phyloP scores from a whole-genome alignment of 2,888 invertebrate species.

The Pseudoips prasinana region DNA sequence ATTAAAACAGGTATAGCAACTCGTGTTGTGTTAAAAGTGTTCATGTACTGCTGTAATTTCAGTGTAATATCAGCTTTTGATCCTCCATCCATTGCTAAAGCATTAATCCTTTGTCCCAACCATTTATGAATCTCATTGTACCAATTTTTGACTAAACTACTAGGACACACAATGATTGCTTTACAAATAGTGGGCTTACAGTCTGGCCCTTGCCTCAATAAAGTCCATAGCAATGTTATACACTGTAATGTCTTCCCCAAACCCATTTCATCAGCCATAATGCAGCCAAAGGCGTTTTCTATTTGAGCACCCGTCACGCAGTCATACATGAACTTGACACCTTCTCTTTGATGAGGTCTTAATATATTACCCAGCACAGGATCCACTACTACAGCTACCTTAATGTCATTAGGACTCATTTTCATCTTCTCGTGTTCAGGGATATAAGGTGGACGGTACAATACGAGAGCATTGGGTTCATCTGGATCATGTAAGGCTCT shows the following conservation, averaged over 20 bases:
- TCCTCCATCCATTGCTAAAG: slow-evolving; percentile 93
- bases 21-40: slow-evolving; percentile 88
- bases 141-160: slow-evolving; percentile 99
- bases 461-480: slow-evolving; percentile 94
- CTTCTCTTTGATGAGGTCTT: slow-evolving; percentile 98
- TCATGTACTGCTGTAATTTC: slow-evolving; percentile 91
- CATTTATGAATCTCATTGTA: slow-evolving; percentile 99
- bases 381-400: slow-evolving; percentile 98
- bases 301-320: slow-evolving; percentile 97
- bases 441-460: slow-evolving; percentile 92
- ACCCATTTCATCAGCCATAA: slow-evolving; percentile 99
- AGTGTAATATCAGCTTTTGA: slow-evolving; percentile 93
- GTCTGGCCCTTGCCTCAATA: slow-evolving; percentile 95
- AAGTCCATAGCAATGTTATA: slow-evolving; percentile 97
- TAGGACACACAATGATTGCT: slow-evolving; percentile 97
- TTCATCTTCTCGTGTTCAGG: slow-evolving; percentile 94
- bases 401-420: slow-evolving; percentile 83
- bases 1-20: slow-evolving; percentile 95
- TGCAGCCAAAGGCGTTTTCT: slow-evolving; percentile 94
- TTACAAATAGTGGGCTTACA: slow-evolving; percentile 95
- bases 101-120: slow-evolving; percentile 91
- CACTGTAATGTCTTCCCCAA: slow-evolving; percentile 99
- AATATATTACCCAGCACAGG: slow-evolving; percentile 94
- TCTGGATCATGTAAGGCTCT: slow-evolving; percentile 94
- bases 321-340: slow-evolving; percentile 99